A percentile compares a stretch with the other conserved stretches of the same genome.
Evolutionary conservation across 2,113 vertebrate species (phyloP).

Genomic region (Elgaria multicarinata): DNA sequence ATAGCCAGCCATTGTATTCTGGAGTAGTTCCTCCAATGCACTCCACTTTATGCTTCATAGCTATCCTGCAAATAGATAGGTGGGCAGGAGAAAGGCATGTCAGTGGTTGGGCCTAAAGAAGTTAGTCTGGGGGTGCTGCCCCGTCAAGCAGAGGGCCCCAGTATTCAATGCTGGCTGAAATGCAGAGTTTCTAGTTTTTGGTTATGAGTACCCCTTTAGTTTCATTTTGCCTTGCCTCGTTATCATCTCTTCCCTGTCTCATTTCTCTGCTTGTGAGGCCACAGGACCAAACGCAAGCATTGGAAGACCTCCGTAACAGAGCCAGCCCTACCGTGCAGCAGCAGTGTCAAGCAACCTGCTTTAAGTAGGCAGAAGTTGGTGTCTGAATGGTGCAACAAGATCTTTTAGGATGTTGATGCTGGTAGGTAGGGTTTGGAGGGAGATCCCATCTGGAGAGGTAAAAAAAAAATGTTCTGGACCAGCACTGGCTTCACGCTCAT

Average conservation of each 20-base stretch:
- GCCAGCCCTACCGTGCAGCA: background rate
- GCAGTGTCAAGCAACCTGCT: background rate
- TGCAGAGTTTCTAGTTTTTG: no score
- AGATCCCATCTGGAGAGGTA: background rate
- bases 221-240: no score
- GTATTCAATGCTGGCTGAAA: no score
- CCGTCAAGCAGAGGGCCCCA: no score
- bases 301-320: background rate
- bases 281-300: background rate
- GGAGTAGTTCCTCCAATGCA: background rate
- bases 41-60: background rate
- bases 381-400: background rate
- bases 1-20: background rate
- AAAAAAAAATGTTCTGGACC: background rate
- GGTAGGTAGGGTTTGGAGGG: background rate
- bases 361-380: background rate
- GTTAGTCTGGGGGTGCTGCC: no score
- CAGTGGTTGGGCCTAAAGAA: no score
- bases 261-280: background rate
- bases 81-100: no score
- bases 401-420: background rate
- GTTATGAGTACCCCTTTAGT: no score
- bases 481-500: background rate
- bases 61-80: no score
- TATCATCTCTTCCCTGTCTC: no score